Conservation (phyloP, 2,113 vertebrate species). For the Microcebus lehilahytsara region DNA sequence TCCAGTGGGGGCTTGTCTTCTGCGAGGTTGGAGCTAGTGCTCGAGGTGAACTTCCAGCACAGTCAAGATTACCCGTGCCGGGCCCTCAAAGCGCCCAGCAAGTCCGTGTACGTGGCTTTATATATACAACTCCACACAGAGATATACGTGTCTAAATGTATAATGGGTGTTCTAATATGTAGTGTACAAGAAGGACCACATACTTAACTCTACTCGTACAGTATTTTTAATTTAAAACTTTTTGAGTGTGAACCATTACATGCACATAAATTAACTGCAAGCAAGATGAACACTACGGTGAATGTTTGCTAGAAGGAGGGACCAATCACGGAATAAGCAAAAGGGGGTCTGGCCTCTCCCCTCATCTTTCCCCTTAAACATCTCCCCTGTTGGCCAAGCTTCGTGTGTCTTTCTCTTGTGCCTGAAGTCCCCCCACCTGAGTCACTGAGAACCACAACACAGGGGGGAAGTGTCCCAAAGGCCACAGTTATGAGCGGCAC, state of each 20-base stretch:
- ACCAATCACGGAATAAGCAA: not conserved
- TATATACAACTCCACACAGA: not conserved
- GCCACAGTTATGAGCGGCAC: not conserved
- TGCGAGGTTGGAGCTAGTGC: not conserved
- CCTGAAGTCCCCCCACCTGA: not conserved
- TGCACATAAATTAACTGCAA: not conserved
- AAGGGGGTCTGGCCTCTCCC: not conserved
- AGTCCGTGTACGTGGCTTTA: not conserved
- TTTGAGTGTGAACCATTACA: not conserved
- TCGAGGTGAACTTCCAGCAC: not conserved
- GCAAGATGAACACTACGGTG: not conserved
- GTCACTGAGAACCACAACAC: not conserved
- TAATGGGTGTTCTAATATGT: not conserved
- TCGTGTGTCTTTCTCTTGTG: not conserved
- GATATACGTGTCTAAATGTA: not conserved
- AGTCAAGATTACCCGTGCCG: not conserved
- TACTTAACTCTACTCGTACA: not conserved
- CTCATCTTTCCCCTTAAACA: not conserved
- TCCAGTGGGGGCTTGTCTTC: not conserved
- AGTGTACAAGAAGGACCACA: not conserved
- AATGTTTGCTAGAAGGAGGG: not conserved
- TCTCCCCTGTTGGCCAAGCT: not conserved
- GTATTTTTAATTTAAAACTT: not conserved
- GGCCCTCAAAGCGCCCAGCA: not conserved
- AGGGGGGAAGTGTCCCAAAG: not conserved